These are phyloP conservation scores for Sapajus apella DNA, from an alignment of 2,113 vertebrate species.

Conservation along the genomic window DNA sequence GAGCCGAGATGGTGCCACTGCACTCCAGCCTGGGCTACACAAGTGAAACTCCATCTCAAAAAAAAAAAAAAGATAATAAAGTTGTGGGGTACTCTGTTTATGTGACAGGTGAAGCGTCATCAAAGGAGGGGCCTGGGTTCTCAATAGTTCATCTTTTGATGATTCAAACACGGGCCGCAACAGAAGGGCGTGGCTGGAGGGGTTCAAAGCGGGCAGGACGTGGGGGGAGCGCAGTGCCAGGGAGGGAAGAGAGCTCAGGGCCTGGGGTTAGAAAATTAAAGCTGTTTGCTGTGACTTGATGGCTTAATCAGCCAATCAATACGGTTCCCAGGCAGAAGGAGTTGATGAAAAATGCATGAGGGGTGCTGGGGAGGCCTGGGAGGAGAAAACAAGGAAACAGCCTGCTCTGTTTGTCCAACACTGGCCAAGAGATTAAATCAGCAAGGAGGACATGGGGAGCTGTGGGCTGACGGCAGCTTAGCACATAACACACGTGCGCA, in stretches of 20 bases:
- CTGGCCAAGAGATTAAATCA: conserved; percentile 82
- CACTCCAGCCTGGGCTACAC: not conserved
- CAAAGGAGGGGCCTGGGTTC: fast-evolving
- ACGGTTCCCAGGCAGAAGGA: conserved; percentile 80
- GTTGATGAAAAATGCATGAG: conserved; percentile 91
- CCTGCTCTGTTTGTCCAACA: conserved; percentile 86
- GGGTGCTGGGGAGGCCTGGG: conserved; percentile 78
- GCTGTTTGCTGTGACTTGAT: conserved; percentile 90
- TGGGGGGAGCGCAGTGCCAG: not conserved
- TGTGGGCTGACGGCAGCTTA: not conserved
- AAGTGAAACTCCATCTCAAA: not conserved
- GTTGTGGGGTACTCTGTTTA: not conserved
- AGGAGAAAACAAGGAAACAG: conserved; percentile 88
- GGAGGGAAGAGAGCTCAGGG: conserved; percentile 55
- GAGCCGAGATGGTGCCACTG: not conserved
- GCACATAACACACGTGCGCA: fast-evolving
- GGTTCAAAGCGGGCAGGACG: fast-evolving
- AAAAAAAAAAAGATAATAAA: not conserved
- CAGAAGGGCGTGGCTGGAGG: fast-evolving
- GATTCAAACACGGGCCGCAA: not conserved
- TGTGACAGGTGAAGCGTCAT: not conserved
- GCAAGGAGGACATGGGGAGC: conserved; percentile 56
- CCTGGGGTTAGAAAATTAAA: conserved; percentile 84
- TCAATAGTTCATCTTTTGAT: not conserved
- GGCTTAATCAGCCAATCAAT: conserved; percentile 92